Conservation (phyloP, 2,113 vertebrate genomes). For the Dromas ardeola region DNA sequence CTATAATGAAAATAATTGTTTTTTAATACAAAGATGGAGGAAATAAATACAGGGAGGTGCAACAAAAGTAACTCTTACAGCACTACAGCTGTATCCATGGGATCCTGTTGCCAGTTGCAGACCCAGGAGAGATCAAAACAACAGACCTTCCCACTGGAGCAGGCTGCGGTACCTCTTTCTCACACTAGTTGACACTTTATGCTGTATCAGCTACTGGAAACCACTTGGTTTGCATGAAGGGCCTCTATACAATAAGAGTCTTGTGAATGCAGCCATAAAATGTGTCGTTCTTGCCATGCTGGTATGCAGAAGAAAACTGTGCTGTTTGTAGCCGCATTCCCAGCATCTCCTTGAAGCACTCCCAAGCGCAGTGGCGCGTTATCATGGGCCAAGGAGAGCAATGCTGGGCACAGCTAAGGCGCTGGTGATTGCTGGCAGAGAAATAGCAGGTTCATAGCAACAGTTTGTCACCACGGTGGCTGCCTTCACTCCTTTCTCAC, state of each 20-base stretch:
- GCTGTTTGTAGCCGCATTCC: accelerated
- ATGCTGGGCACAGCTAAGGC: neutral
- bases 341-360: neutral
- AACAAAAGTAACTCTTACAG: neutral
- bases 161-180: neutral
- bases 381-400: neutral
- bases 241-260: neutral
- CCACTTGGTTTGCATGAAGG: neutral
- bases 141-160: neutral
- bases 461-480: neutral
- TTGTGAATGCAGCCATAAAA: neutral
- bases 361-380: accelerated
- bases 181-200: neutral
- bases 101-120: neutral
- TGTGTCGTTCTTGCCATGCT: accelerated
- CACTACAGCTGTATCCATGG: neutral
- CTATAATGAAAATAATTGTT: neutral
- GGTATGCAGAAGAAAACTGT: neutral
- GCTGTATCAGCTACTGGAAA: neutral
- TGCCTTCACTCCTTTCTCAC: neutral
- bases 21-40: neutral
- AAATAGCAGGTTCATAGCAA: neutral
- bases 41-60: neutral
- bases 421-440: neutral
- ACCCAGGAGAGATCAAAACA: neutral